Conservation (phyloP, 2,888 invertebrate species). For the Girardia tigrina region DNA sequence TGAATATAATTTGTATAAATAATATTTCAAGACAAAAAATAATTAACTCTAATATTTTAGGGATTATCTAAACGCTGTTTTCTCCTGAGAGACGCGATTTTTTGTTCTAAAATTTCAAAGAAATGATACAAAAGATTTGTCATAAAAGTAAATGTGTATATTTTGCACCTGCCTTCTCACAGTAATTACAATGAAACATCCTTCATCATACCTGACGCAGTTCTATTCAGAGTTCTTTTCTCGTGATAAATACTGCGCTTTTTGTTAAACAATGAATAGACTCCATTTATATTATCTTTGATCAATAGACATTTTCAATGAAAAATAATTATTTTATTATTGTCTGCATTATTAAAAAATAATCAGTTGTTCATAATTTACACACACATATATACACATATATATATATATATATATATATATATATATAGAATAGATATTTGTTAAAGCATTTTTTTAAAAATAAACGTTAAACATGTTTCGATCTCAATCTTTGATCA, state of each 20-base stretch:
- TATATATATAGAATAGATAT: no score
- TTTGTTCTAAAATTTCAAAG: constrained; percentile 7
- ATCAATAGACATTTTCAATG: neutral
- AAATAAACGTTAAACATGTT: no score
- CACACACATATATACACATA: no score
- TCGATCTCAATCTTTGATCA: no score
- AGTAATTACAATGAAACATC: constrained; percentile 17
- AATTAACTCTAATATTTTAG: constrained; percentile 1
- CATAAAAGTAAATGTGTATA: constrained; percentile 2
- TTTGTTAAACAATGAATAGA: constrained; percentile 23
- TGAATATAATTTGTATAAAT: no score
- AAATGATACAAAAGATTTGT: constrained; percentile 12
- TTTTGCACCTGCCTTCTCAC: constrained; percentile 9
- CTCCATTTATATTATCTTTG: constrained; percentile 18
- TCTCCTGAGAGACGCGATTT: constrained; percentile 10
- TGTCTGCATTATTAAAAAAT: neutral
- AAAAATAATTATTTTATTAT: constrained; percentile 19
- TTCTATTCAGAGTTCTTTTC: neutral
- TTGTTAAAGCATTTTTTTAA: no score
- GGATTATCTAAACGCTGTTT: neutral
- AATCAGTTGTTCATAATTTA: no score
- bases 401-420: no score
- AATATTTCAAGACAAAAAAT: neutral
- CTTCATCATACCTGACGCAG: neutral
- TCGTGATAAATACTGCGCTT: constrained; percentile 14